Evolutionary conservation across 2,797 vertebrate genomes (phyloP).

Genomic region (Acanthornis magna): DNA sequence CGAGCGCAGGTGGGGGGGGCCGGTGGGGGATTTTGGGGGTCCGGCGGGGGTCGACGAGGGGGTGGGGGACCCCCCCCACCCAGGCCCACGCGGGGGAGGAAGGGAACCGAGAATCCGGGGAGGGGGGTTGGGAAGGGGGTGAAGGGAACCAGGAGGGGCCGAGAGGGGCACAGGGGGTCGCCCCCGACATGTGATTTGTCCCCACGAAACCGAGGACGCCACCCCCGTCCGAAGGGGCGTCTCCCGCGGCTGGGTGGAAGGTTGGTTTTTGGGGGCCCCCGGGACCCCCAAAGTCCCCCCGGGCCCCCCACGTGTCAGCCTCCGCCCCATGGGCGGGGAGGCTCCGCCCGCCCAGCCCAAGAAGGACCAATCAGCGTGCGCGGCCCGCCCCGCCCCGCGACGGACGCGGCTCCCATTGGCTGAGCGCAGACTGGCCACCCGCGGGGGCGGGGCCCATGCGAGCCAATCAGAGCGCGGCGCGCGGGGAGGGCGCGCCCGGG

Average conservation of each 20-base stretch:
- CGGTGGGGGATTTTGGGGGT: background rate
- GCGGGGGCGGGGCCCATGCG: background rate
- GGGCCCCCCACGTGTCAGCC: background rate
- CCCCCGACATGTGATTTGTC: background rate
- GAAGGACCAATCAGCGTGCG: background rate
- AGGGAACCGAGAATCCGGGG: too few species aligned
- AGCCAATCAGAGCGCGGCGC: background rate
- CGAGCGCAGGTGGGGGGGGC: background rate
- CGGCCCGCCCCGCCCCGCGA: background rate
- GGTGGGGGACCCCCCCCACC: too few species aligned
- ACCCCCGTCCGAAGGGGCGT: too few species aligned
- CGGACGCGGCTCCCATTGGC: background rate
- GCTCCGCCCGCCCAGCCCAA: background rate
- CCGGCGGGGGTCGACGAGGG: background rate
- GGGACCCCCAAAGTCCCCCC: background rate
- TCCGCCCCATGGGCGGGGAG: background rate
- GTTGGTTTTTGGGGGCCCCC: background rate
- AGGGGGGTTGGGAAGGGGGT: too few species aligned
- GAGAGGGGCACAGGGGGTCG: too few species aligned
- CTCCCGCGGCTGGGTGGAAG: background rate
- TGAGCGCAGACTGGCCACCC: background rate
- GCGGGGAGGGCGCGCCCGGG: background rate
- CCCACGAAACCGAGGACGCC: too few species aligned
- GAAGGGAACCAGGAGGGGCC: background rate
- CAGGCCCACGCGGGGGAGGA: background rate